Evolutionary conservation across 2,888 invertebrate genomes (phyloP), one percentile per base, ranked within the genome.

Genomic region (Stenodera caucasica): DNA sequence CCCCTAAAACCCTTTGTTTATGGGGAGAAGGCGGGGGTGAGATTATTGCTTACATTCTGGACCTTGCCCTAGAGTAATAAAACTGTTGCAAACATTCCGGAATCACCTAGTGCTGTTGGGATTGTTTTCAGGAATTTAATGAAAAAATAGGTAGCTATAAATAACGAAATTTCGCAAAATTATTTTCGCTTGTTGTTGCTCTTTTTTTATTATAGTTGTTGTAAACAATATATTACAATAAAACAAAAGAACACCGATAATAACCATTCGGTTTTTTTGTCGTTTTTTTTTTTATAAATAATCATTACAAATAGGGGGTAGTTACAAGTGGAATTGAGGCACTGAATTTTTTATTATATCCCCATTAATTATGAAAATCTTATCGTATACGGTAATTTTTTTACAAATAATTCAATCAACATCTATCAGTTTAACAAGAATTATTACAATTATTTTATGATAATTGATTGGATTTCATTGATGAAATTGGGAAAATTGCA

Each of bases 211-310:
- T 37, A 15, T 37, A 37, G n/a, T 14, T 40, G 11, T 40, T 40
- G 57, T 61, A 61, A 57, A 61, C 60, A 61, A 61, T 61, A 61
- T 57, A 57, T 53, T 61, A 51, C 57, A 61, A 54, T 57, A 33
- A 54, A 57, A 61, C 54, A 57, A 57, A 45, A 23, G 12, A 12
- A 45, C 45, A 45, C 18, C 45, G 3, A 45, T 21, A 45, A 23
- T 7, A 21, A 21, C 37, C 15, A 26, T 5, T 37, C 2, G 8
- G 2, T 37, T 37, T n/a, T 2, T 32, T 32, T 1, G 9, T 32
- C 9, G 1, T 32, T 32, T 8, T 32, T 32, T 9, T 9, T 2
- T 33, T 8, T 4, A 33, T 33, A 33, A 30, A 33, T 33, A 33
- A 33, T 37, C 4, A 15, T 11, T 11, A 18, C 18, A 45, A 23